Evolutionary conservation across 2,888 invertebrate genomes (phyloP).

Genomic region (Ctenicera cuprea): DNA sequence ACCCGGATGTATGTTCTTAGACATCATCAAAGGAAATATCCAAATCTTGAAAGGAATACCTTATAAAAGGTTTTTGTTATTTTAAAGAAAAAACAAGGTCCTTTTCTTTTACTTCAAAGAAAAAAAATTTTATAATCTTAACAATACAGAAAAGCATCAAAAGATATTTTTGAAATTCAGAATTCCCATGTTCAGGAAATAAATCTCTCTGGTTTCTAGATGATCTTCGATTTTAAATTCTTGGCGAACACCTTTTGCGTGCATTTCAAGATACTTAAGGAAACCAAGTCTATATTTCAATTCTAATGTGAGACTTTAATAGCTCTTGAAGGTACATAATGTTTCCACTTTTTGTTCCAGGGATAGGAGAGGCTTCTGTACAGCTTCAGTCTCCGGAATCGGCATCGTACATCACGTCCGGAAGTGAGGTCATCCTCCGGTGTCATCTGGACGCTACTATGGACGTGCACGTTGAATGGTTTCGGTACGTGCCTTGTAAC

Average conservation of each 20-base stretch:
- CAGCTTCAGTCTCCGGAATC: conserved; percentile 76
- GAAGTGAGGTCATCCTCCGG: conserved; percentile 76
- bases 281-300: neutral
- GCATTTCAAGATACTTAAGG: neutral
- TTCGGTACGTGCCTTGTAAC: conserved; percentile 72
- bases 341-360: conserved; percentile 70
- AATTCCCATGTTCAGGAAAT: too few species aligned
- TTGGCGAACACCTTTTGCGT: neutral
- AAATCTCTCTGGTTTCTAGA: too few species aligned
- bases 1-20: neutral
- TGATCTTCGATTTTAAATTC: too few species aligned
- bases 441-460: conserved; percentile 82
- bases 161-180: too few species aligned
- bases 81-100: neutral
- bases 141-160: too few species aligned
- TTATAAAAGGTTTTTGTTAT: neutral
- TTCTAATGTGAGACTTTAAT: neutral
- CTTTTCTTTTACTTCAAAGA: too few species aligned
- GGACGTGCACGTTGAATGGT: conserved; percentile 81
- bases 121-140: too few species aligned
- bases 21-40: conserved; percentile 10
- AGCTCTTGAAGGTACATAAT: neutral
- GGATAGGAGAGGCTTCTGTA: conserved; percentile 78
- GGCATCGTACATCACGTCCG: conserved; percentile 72
- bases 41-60: neutral